phyloP scores from a whole-genome alignment of 2,113 vertebrate species.

The Clarias magur region DNA sequence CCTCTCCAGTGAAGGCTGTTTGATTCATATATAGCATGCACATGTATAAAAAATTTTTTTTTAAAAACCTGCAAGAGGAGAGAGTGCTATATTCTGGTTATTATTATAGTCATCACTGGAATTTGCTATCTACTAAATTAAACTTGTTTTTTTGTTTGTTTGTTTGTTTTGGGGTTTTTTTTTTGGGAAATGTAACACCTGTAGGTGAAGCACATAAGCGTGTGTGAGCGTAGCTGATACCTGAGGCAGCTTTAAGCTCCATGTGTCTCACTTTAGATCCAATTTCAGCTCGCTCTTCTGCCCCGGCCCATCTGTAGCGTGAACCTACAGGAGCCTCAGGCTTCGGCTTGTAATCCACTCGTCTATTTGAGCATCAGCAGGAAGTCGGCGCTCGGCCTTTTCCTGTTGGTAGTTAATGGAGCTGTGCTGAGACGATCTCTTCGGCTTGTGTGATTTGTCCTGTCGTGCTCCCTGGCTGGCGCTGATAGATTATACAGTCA shows the following conservation, averaged over 20 bases:
- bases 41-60: too few relatives aligned
- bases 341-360: constrained; percentile 14
- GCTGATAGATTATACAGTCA: background rate
- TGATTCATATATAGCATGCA: background rate
- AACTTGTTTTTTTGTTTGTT: background rate
- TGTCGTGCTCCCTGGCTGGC: background rate
- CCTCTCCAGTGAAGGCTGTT: background rate
- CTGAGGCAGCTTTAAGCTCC: constrained; percentile 11
- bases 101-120: background rate
- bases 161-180: too few relatives aligned
- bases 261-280: background rate
- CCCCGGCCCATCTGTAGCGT: background rate
- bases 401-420: constrained; percentile 9
- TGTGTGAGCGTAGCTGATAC: too few relatives aligned
- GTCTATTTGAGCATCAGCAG: background rate
- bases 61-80: background rate
- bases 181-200: background rate
- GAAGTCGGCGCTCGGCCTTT: background rate
- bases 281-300: constrained; percentile 3
- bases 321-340: background rate
- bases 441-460: background rate
- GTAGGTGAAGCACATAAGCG: background rate
- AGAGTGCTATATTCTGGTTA: background rate
- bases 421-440: background rate
- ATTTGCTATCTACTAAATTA: background rate